Evolutionary conservation across 2,113 vertebrate species (phyloP).

Genomic region (Archocentrus centrarchus): DNA sequence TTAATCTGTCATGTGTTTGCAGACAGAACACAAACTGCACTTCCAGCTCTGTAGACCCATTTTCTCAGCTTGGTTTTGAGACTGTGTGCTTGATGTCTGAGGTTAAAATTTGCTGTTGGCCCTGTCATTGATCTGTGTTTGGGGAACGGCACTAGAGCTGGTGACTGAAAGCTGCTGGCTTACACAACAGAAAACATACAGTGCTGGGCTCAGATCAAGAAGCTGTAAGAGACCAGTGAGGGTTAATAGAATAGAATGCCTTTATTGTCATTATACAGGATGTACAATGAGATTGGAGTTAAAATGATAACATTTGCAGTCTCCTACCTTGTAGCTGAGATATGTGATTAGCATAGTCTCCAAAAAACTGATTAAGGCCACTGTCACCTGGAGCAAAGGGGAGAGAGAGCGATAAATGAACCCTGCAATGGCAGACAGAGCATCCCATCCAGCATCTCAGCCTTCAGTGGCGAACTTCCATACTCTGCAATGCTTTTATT

Average conservation of each 20-base stretch:
- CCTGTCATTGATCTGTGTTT: no score
- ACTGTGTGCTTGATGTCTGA: neutral
- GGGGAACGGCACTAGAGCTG: neutral
- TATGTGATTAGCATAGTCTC: slow-evolving; percentile 98
- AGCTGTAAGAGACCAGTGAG: neutral
- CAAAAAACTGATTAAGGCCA: slow-evolving; percentile 95
- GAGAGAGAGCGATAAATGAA: slow-evolving; percentile 37
- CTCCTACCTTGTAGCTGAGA: slow-evolving; percentile 97
- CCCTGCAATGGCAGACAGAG: neutral
- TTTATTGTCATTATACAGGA: no score
- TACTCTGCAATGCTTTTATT: slow-evolving; percentile 3
- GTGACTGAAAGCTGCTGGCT: neutral
- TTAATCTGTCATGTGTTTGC: neutral
- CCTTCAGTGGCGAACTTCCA: slow-evolving; percentile 3
- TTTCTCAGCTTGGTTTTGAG: neutral
- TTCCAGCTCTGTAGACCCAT: neutral
- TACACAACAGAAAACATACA: neutral
- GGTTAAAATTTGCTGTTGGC: neutral
- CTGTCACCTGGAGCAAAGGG: slow-evolving; percentile 86
- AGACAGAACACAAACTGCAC: neutral
- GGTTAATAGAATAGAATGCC: no score
- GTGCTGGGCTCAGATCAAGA: neutral
- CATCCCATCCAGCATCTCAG: neutral
- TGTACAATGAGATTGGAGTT: no score
- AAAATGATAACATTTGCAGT: neutral